Evolutionary conservation across 2,888 invertebrate species (phyloP).

Genomic region (Drosophila lacicola): DNA sequence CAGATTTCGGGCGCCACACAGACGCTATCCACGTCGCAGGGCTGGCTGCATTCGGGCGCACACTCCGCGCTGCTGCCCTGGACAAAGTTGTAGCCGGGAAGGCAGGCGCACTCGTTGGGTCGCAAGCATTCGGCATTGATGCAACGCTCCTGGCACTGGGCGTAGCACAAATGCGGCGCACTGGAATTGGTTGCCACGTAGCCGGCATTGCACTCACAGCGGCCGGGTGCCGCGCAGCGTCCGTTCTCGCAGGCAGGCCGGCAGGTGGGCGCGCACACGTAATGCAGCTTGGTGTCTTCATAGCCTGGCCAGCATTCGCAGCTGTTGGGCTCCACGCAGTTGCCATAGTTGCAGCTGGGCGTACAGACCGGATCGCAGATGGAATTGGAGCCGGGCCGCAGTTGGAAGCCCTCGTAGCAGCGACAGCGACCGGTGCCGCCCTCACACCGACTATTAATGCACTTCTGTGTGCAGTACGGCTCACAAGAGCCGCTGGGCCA

Average conservation of each 20-base stretch:
- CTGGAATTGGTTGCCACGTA: constrained; percentile 75
- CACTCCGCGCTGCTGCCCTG: constrained; percentile 78
- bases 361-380: constrained; percentile 83
- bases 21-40: constrained; percentile 78
- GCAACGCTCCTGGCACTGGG: constrained; percentile 76
- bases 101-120: constrained; percentile 87
- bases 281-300: constrained; percentile 77
- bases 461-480: constrained; percentile 79
- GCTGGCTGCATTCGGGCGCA: constrained; percentile 75
- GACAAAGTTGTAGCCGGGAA: constrained; percentile 82
- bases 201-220: constrained; percentile 85
- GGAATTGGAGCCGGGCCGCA: constrained; percentile 70
- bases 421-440: constrained; percentile 86
- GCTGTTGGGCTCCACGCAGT: constrained; percentile 84
- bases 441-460: constrained; percentile 86
- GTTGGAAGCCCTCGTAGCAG: constrained; percentile 86
- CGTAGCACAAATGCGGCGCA: constrained; percentile 73
- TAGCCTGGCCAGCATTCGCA: constrained; percentile 81
- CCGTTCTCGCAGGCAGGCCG: constrained; percentile 84
- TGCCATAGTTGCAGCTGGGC: constrained; percentile 84
- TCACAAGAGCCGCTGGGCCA: constrained; percentile 81
- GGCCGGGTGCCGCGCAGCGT: constrained; percentile 85
- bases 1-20: constrained; percentile 85
- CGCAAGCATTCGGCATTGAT: constrained; percentile 86
- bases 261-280: constrained; percentile 79